A percentile compares a stretch with the other conserved stretches of the same genome.
Evolutionary conservation across 2,888 invertebrate species (phyloP).

Genomic region (Pandemis cinnamomeana): DNA sequence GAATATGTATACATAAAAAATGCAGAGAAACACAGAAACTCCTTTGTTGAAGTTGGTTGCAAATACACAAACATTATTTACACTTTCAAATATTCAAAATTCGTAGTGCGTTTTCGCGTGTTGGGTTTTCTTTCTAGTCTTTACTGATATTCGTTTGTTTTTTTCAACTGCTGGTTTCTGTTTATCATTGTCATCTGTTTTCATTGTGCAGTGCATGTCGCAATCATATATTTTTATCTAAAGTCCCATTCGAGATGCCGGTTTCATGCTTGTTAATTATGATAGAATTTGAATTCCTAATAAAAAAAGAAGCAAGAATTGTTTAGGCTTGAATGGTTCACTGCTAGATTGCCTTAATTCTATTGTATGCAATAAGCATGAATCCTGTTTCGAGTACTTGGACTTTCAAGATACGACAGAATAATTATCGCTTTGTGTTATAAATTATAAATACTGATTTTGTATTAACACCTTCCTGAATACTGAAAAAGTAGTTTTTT

Average conservation of each 20-base stretch:
- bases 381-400: background rate
- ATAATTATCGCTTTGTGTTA: background rate
- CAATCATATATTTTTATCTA: slow-evolving; percentile 44
- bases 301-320: background rate
- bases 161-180: slow-evolving; percentile 18
- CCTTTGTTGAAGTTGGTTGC: too few relatives aligned
- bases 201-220: slow-evolving; percentile 60
- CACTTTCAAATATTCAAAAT: background rate
- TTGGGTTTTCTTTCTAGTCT: slow-evolving; percentile 30
- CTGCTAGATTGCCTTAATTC: background rate
- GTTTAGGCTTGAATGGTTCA: background rate
- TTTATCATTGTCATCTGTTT: slow-evolving; percentile 33
- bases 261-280: background rate
- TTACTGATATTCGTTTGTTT: slow-evolving; percentile 26
- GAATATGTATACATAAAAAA: too few relatives aligned
- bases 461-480: background rate
- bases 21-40: too few relatives aligned
- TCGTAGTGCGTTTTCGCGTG: slow-evolving; percentile 21
- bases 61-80: slow-evolving; percentile 12
- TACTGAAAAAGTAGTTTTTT: too few relatives aligned
- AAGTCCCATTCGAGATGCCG: background rate
- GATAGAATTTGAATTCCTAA: background rate
- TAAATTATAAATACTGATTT: background rate
- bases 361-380: background rate
- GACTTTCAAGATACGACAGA: background rate